These are phyloP conservation scores for Phortica variegata DNA, from an alignment of 1,140 invertebrate genomes.

Conservation along the genomic window DNA sequence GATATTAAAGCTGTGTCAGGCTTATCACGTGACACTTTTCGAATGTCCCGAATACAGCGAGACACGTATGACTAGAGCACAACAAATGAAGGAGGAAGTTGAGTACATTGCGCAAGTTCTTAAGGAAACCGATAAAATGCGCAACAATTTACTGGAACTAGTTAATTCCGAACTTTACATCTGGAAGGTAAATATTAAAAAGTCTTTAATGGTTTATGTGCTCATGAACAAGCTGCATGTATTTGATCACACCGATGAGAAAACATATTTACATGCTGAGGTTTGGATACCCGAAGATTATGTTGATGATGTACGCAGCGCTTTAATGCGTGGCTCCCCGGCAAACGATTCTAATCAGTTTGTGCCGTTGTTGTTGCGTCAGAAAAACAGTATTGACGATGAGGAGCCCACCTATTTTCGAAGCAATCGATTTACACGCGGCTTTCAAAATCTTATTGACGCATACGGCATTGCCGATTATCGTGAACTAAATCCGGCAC, in stretches of 20 bases:
- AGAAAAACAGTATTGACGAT: background rate
- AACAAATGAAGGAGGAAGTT: constrained; percentile 20
- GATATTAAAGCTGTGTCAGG: constrained; percentile 26
- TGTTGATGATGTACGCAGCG: constrained; percentile 77
- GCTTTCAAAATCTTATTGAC: constrained; percentile 82
- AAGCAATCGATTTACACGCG: constrained; percentile 78
- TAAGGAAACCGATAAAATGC: constrained; percentile 65
- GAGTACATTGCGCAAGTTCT: constrained; percentile 23
- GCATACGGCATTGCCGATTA: constrained; percentile 77
- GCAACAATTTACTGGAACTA: constrained; percentile 77
- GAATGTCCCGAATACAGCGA: constrained; percentile 26
- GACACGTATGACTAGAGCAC: background rate
- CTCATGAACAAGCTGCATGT: constrained; percentile 85
- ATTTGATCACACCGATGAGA: constrained; percentile 81
- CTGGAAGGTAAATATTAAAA: constrained; percentile 88
- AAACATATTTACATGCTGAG: constrained; percentile 91
- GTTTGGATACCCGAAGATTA: constrained; percentile 90
- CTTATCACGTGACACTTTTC: constrained; percentile 34
- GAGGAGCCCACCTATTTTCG: constrained; percentile 77
- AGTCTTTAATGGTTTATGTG: constrained; percentile 88
- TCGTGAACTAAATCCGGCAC: constrained; percentile 74
- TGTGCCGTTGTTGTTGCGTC: background rate
- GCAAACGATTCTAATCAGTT: constrained; percentile 58
- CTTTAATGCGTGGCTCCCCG: constrained; percentile 84
- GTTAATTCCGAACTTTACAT: constrained; percentile 86